Evolutionary conservation across 2,888 invertebrate genomes (phyloP), one percentile per base, ranked within the genome.

Genomic region (Napeogenes inachia): DNA sequence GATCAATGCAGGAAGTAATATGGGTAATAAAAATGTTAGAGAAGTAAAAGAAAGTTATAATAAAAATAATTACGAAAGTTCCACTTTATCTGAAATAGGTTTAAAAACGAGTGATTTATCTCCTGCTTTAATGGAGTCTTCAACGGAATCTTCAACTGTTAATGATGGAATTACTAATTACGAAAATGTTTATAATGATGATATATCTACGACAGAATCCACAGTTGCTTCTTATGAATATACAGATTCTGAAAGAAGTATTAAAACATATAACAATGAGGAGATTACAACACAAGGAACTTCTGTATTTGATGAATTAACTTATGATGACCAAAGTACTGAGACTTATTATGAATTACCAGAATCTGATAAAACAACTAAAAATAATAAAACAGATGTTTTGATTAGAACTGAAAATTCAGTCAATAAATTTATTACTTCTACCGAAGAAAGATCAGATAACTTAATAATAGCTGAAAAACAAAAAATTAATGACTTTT

Each of bases 1-100:
- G 30, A 53, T 66, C 30, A 59, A 66, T 53, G 45, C 54, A 21
- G 38, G 60, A 54, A 60, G 33, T 6, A 38, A 45, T 47, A 32
- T 59, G 57, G 45, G 35, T 21, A 38, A 42, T 38, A 45, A 59
- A 33, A 61, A 45, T 53, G 38, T 57, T 13, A 54, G 47, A 12
- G 35, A 47, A n/a, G 32, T 38, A 8, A n/a, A 13, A 21, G 21
- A 21, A 21, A 21, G 21, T 38, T 30, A 62, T 13, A 60, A 60
- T 47, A n/a, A 35, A 4, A 4, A 47, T 5, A 47, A 21, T 13
- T 47, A 21, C 32, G 45, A 45, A 53, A 59, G 21, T 47, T 38
- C 55, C 21, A 13, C 4, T 38, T 33, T 32, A 10, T 21, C 21
- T 21, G 21, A 21, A 21, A 45, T 33, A 38, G 33, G 45, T 42